phyloP scores from a whole-genome alignment of 2,888 invertebrate genomes.

The Monoplex corrugatus region DNA sequence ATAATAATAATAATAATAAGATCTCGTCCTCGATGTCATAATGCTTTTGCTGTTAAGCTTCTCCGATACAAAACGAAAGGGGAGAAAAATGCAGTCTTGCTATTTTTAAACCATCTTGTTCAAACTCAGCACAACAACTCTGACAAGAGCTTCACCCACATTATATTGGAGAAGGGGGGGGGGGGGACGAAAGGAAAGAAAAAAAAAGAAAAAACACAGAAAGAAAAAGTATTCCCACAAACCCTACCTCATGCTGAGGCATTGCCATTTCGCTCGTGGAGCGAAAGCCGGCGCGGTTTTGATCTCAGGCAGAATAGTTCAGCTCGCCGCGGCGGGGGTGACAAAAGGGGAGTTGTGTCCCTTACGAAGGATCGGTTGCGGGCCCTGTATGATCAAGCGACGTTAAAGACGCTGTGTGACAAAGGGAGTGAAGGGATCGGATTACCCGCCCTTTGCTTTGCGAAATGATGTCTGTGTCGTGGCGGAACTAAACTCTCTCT shows the following conservation, averaged over 20 bases:
- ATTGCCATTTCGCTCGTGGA: not conserved
- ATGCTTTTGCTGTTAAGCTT: too few relatives aligned
- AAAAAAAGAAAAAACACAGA: too few relatives aligned
- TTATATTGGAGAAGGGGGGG: too few relatives aligned
- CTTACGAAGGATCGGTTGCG: slow-evolving; percentile 32
- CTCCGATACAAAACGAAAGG: too few relatives aligned
- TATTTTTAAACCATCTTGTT: too few relatives aligned
- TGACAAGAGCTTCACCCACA: too few relatives aligned
- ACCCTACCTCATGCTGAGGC: not conserved
- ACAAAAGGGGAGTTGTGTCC: slow-evolving; percentile 12
- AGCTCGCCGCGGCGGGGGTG: not conserved
- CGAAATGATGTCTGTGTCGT: slow-evolving; percentile 31
- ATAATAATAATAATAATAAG: too few relatives aligned
- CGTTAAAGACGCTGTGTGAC: slow-evolving; percentile 14
- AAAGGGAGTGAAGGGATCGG: slow-evolving; percentile 31
- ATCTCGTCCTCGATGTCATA: too few relatives aligned
- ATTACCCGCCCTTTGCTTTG: slow-evolving; percentile 33
- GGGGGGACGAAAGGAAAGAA: too few relatives aligned
- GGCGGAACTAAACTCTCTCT: slow-evolving; percentile 48
- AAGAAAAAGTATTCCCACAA: not conserved
- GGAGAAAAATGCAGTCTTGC: too few relatives aligned
- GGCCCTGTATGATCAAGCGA: slow-evolving; percentile 37
- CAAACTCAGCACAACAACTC: too few relatives aligned
- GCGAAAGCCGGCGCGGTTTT: not conserved
- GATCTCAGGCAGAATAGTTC: slow-evolving; percentile 11